Conservation (phyloP, 2,797 vertebrate genomes). For the Poeciliopsis presidionis region DNA sequence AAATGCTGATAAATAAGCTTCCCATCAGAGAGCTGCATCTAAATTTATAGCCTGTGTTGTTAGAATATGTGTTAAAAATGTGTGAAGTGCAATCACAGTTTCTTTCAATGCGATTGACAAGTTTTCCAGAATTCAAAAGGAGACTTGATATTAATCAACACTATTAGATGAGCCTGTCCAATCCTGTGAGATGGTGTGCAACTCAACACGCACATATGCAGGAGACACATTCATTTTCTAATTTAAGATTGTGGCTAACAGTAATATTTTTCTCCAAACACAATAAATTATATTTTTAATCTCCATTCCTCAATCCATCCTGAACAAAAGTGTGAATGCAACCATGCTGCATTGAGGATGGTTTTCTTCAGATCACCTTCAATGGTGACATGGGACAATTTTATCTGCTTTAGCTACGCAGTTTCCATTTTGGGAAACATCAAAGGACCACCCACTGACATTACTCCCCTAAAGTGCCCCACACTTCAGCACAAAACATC, state of each 20-base stretch:
- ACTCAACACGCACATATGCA: background rate
- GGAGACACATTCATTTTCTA: background rate
- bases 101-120: conserved; percentile 28
- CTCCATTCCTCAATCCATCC: background rate
- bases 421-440: background rate
- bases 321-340: background rate
- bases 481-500: background rate
- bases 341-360: background rate
- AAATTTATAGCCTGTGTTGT: conserved; percentile 13
- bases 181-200: conserved; percentile 20
- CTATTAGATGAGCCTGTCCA: conserved; percentile 9
- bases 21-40: conserved; percentile 9
- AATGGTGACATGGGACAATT: background rate
- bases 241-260: background rate
- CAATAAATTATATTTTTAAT: background rate
- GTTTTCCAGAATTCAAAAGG: conserved; percentile 34
- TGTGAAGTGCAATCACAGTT: conserved; percentile 12
- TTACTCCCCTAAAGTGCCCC: background rate
- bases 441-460: background rate
- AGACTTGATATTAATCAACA: conserved; percentile 36
- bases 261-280: background rate
- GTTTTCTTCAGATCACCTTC: background rate
- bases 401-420: background rate
- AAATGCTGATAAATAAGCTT: conserved; percentile 34
- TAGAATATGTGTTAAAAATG: conserved; percentile 9